Evolutionary conservation across 2,113 vertebrate species (phyloP), one percentile per base, ranked within the genome.

Genomic region (Corydoras maculifer): DNA sequence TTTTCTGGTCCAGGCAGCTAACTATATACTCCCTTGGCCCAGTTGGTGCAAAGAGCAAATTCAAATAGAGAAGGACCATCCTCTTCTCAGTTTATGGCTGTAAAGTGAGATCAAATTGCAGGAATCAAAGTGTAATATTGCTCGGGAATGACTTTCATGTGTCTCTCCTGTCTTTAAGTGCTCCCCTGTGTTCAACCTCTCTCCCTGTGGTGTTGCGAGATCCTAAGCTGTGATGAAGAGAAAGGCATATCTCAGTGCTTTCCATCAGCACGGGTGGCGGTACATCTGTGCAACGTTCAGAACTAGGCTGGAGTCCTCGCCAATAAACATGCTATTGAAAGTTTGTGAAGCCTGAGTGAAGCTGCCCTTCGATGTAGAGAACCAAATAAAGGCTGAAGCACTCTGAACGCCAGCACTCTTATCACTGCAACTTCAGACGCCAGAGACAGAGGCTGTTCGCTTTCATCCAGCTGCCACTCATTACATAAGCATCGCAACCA

Each of bases 401-500:
- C 60, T 78, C 65, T 29, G 70, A 68, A 78, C 77, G 80, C 72
- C 63, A 73, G 15, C 54, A 64, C 73, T 49, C 60, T 30, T 54
- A 15, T 70, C 62, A 57, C n/a, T 4, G 29, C 59, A 48, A 3
- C 70, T 76, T 75, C 73, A 58, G 61, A 66, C 9, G 25, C 72
- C 62, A 73, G 60, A 68, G 65, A 77, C 70, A 4, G 63, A 77
- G 68, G 54, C 12, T 1, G 54, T 51, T 43, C 7, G 35, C 35
- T 43, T 64, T 55, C 69, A 25, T 72, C 61, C 72, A 69, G 73
- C 59, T 67, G 62, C 57, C 55, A 74, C 66, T 79, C 67, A 70
- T 80, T 83, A 80, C 69, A 7, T 77, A 66, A 69, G 68, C 49
- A 69, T 71, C 78, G 60, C 57, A 54, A 32, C 61, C 61, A 58